A percentile compares a stretch with the other conserved stretches of the same genome.
Evolutionary conservation across 2,797 vertebrate species (phyloP).

Genomic region (Bradypodion pumilum): DNA sequence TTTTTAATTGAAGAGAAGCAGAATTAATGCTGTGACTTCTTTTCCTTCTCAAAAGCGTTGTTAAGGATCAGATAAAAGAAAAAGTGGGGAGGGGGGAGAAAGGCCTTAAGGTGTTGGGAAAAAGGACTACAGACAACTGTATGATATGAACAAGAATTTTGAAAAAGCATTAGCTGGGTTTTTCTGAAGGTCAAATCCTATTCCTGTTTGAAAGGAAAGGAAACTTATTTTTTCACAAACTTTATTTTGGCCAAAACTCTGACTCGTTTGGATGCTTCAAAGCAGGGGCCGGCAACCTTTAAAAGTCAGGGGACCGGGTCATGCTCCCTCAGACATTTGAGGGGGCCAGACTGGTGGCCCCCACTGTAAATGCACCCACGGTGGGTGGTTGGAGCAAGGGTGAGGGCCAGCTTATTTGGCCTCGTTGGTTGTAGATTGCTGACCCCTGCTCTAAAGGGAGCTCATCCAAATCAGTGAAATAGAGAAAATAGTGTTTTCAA

Average conservation of each 20-base stretch:
- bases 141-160: background rate
- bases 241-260: background rate
- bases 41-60: background rate
- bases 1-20: background rate
- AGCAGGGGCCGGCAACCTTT: too few species aligned
- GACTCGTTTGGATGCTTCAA: background rate
- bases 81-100: too few species aligned
- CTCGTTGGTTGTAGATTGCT: too few species aligned
- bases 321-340: too few species aligned
- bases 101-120: background rate
- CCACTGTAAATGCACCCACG: too few species aligned
- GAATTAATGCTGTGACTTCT: background rate
- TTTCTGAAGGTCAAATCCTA: background rate
- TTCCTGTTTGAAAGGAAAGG: background rate
- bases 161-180: background rate
- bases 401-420: too few species aligned
- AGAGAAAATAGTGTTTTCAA: constrained; percentile 15
- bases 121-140: background rate
- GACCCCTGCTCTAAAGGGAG: too few species aligned
- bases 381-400: too few species aligned
- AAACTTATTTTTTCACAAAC: background rate
- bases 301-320: too few species aligned
- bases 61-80: background rate
- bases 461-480: background rate
- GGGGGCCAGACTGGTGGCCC: too few species aligned